A percentile compares a stretch with the other conserved stretches of the same genome.
Conservation (phyloP, 2,113 vertebrate species). For the Ctenodactylus gundi region DNA sequence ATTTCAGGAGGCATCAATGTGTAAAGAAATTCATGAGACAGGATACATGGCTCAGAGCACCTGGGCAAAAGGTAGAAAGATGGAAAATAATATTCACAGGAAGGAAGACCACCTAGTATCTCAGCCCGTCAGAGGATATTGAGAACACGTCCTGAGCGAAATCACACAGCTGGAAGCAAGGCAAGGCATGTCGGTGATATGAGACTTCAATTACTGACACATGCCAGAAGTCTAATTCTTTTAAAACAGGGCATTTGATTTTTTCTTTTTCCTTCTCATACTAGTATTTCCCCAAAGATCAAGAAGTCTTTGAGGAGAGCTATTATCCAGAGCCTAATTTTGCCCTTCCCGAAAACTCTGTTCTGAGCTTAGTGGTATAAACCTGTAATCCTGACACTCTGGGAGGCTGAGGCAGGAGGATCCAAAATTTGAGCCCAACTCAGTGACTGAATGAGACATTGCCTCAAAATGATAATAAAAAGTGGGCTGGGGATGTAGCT, state of each 20-base stretch:
- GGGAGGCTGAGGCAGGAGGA: no score
- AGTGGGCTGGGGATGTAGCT: no score
- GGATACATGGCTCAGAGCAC: not conserved
- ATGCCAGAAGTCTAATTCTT: slow-evolving; percentile 37
- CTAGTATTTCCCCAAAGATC: slow-evolving; percentile 18
- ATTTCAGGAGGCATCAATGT: not conserved
- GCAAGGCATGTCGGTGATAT: not conserved
- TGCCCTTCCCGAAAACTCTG: no score
- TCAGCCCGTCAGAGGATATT: slow-evolving; percentile 22
- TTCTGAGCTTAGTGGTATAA: no score
- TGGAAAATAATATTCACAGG: slow-evolving; percentile 16
- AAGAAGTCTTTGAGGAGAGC: slow-evolving; percentile 36
- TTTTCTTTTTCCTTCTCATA: slow-evolving; percentile 40
- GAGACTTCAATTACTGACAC: slow-evolving; percentile 43
- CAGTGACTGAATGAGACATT: no score
- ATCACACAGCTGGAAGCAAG: slow-evolving; percentile 23
- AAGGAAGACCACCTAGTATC: slow-evolving; percentile 2
- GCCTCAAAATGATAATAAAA: no score
- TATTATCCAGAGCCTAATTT: not conserved
- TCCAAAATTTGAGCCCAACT: no score
- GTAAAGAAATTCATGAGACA: not conserved
- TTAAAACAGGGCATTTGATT: slow-evolving; percentile 50
- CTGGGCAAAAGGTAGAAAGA: slow-evolving; percentile 39
- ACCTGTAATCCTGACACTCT: no score
- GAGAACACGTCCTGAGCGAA: slow-evolving; percentile 52